phyloP scores from a whole-genome alignment of 2,797 vertebrate species.

The Acanthopagrus latus region DNA sequence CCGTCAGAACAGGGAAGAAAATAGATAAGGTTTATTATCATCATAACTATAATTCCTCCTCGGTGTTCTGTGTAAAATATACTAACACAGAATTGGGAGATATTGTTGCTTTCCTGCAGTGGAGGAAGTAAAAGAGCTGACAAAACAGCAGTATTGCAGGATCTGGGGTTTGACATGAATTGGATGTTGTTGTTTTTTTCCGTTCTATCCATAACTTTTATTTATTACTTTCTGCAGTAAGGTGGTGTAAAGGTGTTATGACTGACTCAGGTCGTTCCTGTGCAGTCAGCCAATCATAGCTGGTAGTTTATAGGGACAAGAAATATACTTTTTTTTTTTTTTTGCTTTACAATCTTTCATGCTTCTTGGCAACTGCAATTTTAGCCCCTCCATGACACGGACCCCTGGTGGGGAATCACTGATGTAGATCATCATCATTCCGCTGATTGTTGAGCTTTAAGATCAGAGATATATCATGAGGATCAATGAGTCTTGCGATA shows the following conservation, averaged over 20 bases:
- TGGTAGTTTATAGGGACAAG: background rate
- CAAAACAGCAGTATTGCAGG: too few relatives aligned
- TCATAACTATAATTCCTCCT: too few relatives aligned
- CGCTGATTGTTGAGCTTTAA: constrained; percentile 31
- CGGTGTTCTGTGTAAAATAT: too few relatives aligned
- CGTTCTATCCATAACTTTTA: background rate
- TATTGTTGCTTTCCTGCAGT: too few relatives aligned
- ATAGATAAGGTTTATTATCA: too few relatives aligned
- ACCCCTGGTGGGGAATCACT: background rate
- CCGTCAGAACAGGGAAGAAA: too few relatives aligned
- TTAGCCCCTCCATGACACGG: background rate
- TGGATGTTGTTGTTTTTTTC: too few relatives aligned
- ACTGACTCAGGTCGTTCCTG: background rate
- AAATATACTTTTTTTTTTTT: background rate
- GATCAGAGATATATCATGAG: constrained; percentile 21
- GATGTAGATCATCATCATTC: constrained; percentile 26
- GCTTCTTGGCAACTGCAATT: background rate
- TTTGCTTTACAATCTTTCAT: background rate
- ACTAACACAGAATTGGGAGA: too few relatives aligned
- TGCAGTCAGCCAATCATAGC: background rate
- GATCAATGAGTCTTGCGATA: constrained; percentile 31
- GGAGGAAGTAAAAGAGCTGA: too few relatives aligned
- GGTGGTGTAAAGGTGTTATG: background rate
- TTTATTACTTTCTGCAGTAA: background rate
- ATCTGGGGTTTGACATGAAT: too few relatives aligned